These are phyloP conservation scores for Eospalax fontanierii DNA, from an alignment of 2,797 vertebrate species.

Conservation along the genomic window DNA sequence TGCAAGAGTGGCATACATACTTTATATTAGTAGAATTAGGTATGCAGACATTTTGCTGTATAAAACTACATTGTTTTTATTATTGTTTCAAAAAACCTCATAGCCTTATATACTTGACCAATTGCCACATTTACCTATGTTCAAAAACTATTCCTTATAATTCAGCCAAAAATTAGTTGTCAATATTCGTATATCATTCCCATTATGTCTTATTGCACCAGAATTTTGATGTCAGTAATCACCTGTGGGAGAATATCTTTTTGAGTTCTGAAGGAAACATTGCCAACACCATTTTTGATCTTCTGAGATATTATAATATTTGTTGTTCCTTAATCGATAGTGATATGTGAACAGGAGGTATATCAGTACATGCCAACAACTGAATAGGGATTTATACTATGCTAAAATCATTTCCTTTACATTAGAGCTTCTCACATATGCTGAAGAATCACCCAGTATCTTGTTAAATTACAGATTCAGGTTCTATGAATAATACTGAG, in stretches of 20 bases:
- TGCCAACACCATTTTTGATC: neutral
- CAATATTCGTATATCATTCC: neutral
- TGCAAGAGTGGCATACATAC: neutral
- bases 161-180: neutral
- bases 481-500: neutral
- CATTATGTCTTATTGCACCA: neutral
- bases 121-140: neutral
- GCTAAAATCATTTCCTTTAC: constrained; percentile 12
- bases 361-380: neutral
- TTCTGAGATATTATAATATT: constrained; percentile 47
- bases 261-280: constrained; percentile 1
- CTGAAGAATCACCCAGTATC: neutral
- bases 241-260: neutral
- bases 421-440: neutral
- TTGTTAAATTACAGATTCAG: constrained; percentile 18
- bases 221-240: constrained; percentile 4
- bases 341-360: neutral
- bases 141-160: neutral
- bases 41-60: neutral
- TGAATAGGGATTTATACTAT: neutral
- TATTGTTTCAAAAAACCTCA: constrained; percentile 15
- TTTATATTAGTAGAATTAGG: constrained; percentile 15
- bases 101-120: neutral
- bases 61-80: neutral
- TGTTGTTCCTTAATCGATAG: neutral